Evolutionary conservation across 2,113 vertebrate species (phyloP).

Genomic region (Ptyas mucosa): DNA sequence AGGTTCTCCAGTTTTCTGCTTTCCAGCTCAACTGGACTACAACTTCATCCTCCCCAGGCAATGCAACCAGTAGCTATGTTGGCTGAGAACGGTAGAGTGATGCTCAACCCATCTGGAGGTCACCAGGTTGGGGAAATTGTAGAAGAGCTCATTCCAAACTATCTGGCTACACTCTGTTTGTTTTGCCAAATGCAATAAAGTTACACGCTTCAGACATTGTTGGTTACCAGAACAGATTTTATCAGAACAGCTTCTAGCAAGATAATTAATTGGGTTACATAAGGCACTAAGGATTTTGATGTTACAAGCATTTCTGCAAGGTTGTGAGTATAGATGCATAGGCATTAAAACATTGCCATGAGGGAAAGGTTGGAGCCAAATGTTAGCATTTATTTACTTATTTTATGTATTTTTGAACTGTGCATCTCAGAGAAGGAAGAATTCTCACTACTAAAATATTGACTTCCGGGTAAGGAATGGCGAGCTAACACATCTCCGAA

Average conservation of each 20-base stretch:
- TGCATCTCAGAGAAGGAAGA: background rate
- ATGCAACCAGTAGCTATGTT: background rate
- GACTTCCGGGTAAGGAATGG: background rate
- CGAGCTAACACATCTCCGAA: background rate
- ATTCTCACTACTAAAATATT: background rate
- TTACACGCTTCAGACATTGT: background rate
- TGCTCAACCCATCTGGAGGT: background rate
- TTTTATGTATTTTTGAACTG: background rate
- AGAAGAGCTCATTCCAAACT: background rate
- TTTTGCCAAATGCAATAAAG: background rate
- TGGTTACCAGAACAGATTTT: background rate
- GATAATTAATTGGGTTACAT: background rate
- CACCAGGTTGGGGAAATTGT: background rate
- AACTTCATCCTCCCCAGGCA: background rate
- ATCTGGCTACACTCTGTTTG: background rate
- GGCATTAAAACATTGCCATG: background rate
- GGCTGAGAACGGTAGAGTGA: background rate
- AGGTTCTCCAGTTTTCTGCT: background rate
- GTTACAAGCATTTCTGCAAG: background rate
- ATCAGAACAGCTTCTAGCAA: background rate
- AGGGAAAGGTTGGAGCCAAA: background rate
- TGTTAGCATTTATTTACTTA: background rate
- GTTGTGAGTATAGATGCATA: background rate
- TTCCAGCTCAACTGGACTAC: background rate
- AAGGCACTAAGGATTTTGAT: background rate